Base-by-base conservation (phyloP, 2,113 vertebrate species). In the Trinectes maculatus region DNA sequence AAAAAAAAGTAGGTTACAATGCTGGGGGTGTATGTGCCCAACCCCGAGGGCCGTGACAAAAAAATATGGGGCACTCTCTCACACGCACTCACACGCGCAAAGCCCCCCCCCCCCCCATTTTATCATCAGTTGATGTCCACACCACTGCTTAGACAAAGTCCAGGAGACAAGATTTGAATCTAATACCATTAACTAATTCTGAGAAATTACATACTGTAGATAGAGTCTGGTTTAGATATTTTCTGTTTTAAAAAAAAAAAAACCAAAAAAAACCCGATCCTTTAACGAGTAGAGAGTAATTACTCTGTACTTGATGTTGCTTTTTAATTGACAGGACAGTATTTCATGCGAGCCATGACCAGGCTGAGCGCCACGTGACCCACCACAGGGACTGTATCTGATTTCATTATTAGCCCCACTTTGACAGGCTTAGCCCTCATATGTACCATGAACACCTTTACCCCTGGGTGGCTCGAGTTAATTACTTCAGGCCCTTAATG, bases 1-100 rank as follows among this genome's bases (percentile, higher is more conserved):
- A 71, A 79, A 88, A 71, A 79, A 88, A 91, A 86, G 83, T 90
- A 92, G 89, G 90, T 86, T 90, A 80, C 80, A 86, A 80, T 75
- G 80, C 88, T 88, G 69, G 78, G 83, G 85, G 89, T 88, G 82
- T 71, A 59, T 62, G 56, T 77, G 71, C 65, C 73, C 71, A 67
- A 57, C 79, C 87, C 91, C 77, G 56, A 46, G 69, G 90, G 90
- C 90, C 49, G 75, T 82, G 76, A 82, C 78, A 76, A 83, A 89
- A 83, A 79, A 81, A 91, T 88, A 87, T 90, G 87, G 88, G 83
- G 54, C 88, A 76, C 62, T 80, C 62, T 57, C 55, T 65, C 46
- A 46, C 33, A 18, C 52, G 25, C 24, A 19, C 53, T 26, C 31
- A 52, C 49, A 54, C 44, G 51, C 51, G 26, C 42, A 31, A 51